These are phyloP conservation scores for Pseudobourletiella spinata DNA, from an alignment of 1,140 invertebrate species.

Conservation along the genomic window DNA sequence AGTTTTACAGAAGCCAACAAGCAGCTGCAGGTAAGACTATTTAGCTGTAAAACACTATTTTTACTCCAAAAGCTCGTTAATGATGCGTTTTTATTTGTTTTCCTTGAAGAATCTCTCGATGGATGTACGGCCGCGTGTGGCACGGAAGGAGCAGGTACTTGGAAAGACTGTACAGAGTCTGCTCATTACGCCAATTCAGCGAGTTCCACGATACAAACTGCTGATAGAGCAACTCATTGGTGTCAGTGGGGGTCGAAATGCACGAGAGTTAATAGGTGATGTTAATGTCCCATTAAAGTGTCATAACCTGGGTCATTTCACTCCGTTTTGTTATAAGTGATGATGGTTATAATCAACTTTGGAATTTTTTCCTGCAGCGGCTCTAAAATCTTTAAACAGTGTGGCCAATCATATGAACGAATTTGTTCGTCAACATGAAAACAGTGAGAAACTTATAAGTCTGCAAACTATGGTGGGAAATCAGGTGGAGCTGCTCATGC, in stretches of 20 bases:
- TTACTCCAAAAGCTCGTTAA: too few species aligned
- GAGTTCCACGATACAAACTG: slow-evolving; percentile 33
- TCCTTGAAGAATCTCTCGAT: slow-evolving; percentile 9
- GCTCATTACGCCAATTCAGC: slow-evolving; percentile 33
- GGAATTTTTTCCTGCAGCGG: slow-evolving; percentile 17
- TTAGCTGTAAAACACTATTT: too few species aligned
- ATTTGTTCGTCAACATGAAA: slow-evolving; percentile 32
- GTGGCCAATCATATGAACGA: slow-evolving; percentile 35
- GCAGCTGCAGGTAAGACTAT: slow-evolving; percentile 18
- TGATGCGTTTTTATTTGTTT: too few species aligned
- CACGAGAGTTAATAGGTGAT: slow-evolving; percentile 14
- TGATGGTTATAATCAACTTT: background rate
- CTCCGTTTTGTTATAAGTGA: background rate
- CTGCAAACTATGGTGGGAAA: slow-evolving; percentile 24
- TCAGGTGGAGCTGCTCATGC: slow-evolving; percentile 26
- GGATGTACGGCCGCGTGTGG: slow-evolving; percentile 11
- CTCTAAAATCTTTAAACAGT: slow-evolving; percentile 24
- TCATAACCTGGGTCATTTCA: too few species aligned
- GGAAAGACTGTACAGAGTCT: slow-evolving; percentile 30
- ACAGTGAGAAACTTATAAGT: slow-evolving; percentile 26
- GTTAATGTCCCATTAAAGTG: too few species aligned
- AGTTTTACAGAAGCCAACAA: slow-evolving; percentile 28
- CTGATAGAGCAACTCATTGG: slow-evolving; percentile 30
- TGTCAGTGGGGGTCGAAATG: slow-evolving; percentile 7
- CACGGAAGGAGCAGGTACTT: slow-evolving; percentile 25